Evolutionary conservation across 1,140 invertebrate genomes (phyloP), one percentile per base, ranked within the genome.

Genomic region (Eubasilissa regina): DNA sequence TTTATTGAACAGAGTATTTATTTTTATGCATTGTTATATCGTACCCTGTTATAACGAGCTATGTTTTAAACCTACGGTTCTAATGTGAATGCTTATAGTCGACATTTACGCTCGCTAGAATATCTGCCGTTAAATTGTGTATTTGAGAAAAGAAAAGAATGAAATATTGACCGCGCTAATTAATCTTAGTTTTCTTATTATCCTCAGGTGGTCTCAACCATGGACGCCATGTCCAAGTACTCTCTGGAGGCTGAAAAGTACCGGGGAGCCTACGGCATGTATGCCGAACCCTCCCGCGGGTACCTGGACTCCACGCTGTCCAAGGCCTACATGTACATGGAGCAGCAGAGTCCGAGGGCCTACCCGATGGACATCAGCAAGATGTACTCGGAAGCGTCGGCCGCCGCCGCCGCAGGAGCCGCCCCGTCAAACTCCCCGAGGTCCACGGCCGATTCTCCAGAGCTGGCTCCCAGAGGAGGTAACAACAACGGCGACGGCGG

Each of bases 311-410:
- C 92, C 13, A 93, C 93, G 0, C 88, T 94, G 13, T 93, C 93
- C 80, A 95, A 96, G 85, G 94, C 94, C 0, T 96, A 95, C 85
- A 93, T 95, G 88, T 95, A 95, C 86, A 94, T 94, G 92, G 94
- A 95, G 83, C 91, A 91, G 80, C 93, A 94, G 80, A 89, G 88
- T 75, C 88, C 90, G 84, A 72, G 89, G 84, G 88, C 91, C 80
- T 89, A 93, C 74, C 90, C 92, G 64, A 91, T 90, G 87, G 94
- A 93, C 89, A 94, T 91, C 84, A 92, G 89, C 85, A 94, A 91
- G 90, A 94, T 92, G 91, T 94, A 90, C 84, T 87, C 84, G 48
- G 89, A 86, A 81, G 89, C 89, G 0, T 85, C 88, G 73, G 89
- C 86, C 0, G 87, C 88, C 0, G 88, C 87, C 51, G 87, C 87